Evolutionary conservation across 2,888 invertebrate species (phyloP), one percentile per base, ranked within the genome.

Genomic region (Drosophila subsilvestris): DNA sequence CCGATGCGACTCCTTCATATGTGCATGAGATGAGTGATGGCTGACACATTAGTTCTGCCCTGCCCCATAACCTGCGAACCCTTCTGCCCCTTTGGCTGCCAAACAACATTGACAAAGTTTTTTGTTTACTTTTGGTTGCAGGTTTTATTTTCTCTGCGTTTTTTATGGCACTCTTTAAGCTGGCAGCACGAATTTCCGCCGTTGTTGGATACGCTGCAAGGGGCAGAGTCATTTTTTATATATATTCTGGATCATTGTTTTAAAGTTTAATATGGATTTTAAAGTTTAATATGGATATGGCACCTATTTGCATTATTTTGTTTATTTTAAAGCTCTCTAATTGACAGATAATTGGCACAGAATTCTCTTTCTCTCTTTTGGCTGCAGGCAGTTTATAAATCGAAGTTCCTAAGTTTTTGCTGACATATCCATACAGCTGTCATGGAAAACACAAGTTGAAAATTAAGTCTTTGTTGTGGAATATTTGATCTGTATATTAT

Each of bases 11-110:
- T n/a, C 37, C 37, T 37, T 37, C n/a, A n/a, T 55, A 51, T 48
- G 22, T 42, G 42, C 17, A 37, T 50, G 6, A 0, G 70, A 74
- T 80, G 84, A 80, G 63, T 76, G 84, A 80, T 80, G 78, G 63
- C 63, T 80, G 78, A 71, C 79, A 66, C 66, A 65, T 66, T 76
- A 76, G 81, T 79, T 74, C 63, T 71, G 71, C 62, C 67, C 75
- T 70, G 22, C 54, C 9, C 29, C 6, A 32, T 42, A 43, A 51
- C 32, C 47, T 8, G 44, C n/a, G 2, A 8, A 9, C 29, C 22
- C 14, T n/a, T 18, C 9, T 1, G 12, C 18, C 22, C 44, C 29
- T 1, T 8, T 17, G 29, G n/a, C 14, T 9, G 22, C 27, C 25
- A n/a, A n/a, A 42, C 50, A 47, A 63, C 61, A 69, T 78, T 84